Conservation (phyloP, 2,113 vertebrate species). For the Aspiorhynchus laticeps region DNA sequence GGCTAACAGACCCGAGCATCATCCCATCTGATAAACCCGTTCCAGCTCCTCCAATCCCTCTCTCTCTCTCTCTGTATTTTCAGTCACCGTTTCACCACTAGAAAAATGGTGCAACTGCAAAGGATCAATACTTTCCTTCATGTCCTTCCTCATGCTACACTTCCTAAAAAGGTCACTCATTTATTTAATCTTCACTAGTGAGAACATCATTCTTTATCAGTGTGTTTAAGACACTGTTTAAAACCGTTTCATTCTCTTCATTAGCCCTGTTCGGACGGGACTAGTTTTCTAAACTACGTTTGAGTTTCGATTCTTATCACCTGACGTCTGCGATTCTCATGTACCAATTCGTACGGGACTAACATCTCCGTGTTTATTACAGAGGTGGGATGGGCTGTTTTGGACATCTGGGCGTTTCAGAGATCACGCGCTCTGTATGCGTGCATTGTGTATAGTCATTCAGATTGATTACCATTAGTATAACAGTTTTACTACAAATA, state of each 20-base stretch:
- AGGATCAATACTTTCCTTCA: constrained; percentile 40
- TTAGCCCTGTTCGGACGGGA: too few species aligned
- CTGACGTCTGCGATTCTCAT: too few species aligned
- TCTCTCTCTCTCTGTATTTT: constrained; percentile 4
- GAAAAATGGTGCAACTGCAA: constrained; percentile 29
- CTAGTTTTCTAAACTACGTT: too few species aligned
- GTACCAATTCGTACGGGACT: too few species aligned
- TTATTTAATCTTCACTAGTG: constrained; percentile 30
- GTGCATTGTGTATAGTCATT: too few species aligned
- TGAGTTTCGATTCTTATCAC: too few species aligned
- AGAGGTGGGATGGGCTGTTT: too few species aligned
- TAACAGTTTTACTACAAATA: too few species aligned
- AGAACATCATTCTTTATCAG: constrained; percentile 11
- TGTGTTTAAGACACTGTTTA: constrained; percentile 6
- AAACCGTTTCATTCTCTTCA: not conserved
- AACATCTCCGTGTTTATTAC: too few species aligned
- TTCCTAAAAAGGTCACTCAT: constrained; percentile 35
- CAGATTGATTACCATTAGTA: too few species aligned
- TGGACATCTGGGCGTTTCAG: too few species aligned
- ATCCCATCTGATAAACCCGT: constrained; percentile 28
- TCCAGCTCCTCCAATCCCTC: not conserved
- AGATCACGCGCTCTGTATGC: too few species aligned
- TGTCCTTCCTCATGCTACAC: constrained; percentile 16
- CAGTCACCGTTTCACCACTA: not conserved
- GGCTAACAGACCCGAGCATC: not conserved